Percentiles rank a stretch among this genome's conserved stretches.
phyloP scores from a whole-genome alignment of 2,113 vertebrate genomes.

The Cryptoleucopteryx plumbea region DNA sequence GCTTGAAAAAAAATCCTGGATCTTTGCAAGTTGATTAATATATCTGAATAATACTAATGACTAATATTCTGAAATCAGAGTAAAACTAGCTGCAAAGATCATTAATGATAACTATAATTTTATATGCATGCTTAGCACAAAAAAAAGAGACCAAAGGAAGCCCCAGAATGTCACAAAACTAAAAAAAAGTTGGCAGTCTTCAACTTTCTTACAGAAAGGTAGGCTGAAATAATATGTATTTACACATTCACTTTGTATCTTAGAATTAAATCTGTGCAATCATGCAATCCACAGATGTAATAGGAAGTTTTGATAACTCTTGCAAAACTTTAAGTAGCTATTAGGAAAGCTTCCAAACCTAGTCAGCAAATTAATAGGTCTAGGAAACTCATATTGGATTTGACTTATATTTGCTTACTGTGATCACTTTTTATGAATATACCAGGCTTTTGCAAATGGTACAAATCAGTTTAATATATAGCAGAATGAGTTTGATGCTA shows the following conservation, averaged over 20 bases:
- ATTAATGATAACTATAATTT: background rate
- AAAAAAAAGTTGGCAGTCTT: background rate
- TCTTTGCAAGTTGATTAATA: background rate
- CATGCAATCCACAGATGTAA: background rate
- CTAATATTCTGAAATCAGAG: slow-evolving; percentile 1
- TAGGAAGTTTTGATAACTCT: slow-evolving; percentile 41
- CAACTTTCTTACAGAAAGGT: background rate
- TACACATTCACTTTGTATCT: background rate
- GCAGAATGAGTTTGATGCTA: background rate
- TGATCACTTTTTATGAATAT: background rate
- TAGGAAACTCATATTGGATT: slow-evolving; percentile 10
- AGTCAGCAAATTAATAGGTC: slow-evolving; percentile 13
- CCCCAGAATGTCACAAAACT: background rate
- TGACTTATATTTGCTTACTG: background rate
- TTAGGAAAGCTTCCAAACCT: slow-evolving; percentile 52
- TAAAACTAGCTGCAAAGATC: slow-evolving; percentile 6
- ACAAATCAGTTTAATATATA: background rate
- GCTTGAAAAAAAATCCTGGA: background rate
- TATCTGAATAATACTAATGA: background rate
- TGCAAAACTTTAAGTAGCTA: slow-evolving; percentile 49
- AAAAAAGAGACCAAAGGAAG: background rate
- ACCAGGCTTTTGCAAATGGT: background rate
- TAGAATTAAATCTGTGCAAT: background rate
- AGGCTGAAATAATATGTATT: background rate
- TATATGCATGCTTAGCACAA: background rate